Evolutionary conservation across 2,888 invertebrate species (phyloP).

Genomic region (Acleris sparsana): DNA sequence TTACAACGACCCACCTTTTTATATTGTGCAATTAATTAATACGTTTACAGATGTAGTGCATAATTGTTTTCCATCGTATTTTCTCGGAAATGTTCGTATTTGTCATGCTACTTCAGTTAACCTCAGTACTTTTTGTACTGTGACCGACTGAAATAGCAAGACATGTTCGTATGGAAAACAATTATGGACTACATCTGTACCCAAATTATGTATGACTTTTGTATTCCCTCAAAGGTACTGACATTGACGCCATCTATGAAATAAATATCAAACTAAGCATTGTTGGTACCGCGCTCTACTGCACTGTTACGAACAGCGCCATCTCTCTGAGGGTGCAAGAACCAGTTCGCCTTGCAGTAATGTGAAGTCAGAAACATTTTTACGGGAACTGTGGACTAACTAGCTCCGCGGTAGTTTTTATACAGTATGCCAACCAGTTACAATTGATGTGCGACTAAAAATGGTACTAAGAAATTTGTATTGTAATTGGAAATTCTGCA

Average conservation of each 20-base stretch:
- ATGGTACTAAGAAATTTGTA: neutral
- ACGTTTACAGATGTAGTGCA: too few relatives aligned
- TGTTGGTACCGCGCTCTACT: neutral
- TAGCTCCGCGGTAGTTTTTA: neutral
- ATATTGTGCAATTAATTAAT: neutral
- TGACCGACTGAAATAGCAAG: too few relatives aligned
- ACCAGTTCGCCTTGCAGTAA: slow-evolving; percentile 32
- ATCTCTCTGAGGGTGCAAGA: slow-evolving; percentile 42
- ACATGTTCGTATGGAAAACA: too few relatives aligned
- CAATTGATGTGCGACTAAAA: neutral
- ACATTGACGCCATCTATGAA: slow-evolving; percentile 48
- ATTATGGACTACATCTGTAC: too few relatives aligned
- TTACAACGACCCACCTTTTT: too few relatives aligned
- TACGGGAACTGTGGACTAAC: too few relatives aligned
- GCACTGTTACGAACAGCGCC: slow-evolving; percentile 34
- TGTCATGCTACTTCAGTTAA: too few relatives aligned
- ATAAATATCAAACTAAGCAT: slow-evolving; percentile 34
- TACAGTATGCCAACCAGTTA: neutral
- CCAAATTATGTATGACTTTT: too few relatives aligned
- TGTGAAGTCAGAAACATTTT: neutral
- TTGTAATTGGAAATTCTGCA: neutral
- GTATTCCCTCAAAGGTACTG: neutral
- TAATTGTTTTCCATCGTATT: too few relatives aligned
- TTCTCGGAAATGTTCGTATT: too few relatives aligned
- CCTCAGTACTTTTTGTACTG: too few relatives aligned